Base-by-base conservation (phyloP, 2,797 vertebrate species). In the Neosilurus hyrtlii region DNA sequence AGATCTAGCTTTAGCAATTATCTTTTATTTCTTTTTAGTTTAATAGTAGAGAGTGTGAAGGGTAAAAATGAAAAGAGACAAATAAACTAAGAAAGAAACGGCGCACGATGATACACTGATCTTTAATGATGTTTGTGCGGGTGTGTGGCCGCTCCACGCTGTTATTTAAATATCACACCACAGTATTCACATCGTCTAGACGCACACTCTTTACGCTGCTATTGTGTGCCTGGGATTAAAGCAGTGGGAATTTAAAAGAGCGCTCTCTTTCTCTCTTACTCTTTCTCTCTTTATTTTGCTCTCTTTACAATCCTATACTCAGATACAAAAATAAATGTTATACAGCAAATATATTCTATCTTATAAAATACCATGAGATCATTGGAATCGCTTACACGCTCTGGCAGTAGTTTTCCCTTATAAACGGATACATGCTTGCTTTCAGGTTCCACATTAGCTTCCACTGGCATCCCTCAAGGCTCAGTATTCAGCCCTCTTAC, bases 221-320 rank as follows among this genome's bases (percentile, higher is more conserved):
- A 74, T 74, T 30, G 71, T 74, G 26, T 56, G 52, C 10, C 72
- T 35, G 26, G 72, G 54, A 75, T 75, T 59, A 75, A 75, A 75
- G 54, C 54, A 59, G 30, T 37, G 26, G 26, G 30, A 56, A 37
- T 57, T 35, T 56, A 35, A 56, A 56, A 74, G 16, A 57, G 4
- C 24, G 18, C 18, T 30, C 51, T 26, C 24, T 73, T 18, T 4
- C 70, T 72, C 18, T 16, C 7, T 24, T 14, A 16, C n/a, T 74
- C 15, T 73, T 2, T 56, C 9, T 73, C 7, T 73, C 24, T 26
- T 3, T 30, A 1, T 54, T 16, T 72, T 72, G 14, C 52, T 52
- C 16, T 1, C 24, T 72, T 26, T 71, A 71, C 22, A 14, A 71
- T 15, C 43, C 22, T 71, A 51, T 3, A 52, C 43, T 1, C 16